Evolutionary conservation across 1,140 invertebrate species (phyloP).

Genomic region (Heterodera carotae): DNA sequence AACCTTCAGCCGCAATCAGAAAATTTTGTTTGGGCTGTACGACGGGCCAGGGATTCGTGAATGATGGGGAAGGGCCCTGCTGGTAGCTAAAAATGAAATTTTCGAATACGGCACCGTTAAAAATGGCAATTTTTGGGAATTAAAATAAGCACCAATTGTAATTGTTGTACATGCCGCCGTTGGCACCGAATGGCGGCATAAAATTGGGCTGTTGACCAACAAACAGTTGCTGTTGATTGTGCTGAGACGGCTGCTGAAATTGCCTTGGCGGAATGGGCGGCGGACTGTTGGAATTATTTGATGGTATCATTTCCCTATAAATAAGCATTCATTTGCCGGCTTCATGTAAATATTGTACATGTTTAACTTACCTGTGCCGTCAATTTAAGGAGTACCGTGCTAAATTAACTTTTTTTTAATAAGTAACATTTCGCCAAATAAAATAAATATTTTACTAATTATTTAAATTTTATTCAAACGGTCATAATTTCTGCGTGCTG

Average conservation of each 20-base stretch:
- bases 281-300: neutral
- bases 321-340: constrained; percentile 2
- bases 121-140: no score
- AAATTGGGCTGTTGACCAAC: neutral
- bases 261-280: neutral
- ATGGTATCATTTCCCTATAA: neutral
- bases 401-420: no score
- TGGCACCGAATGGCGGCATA: neutral
- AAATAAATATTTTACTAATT: no score
- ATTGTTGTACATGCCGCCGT: neutral
- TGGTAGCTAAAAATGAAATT: neutral
- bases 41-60: neutral
- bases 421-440: no score
- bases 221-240: neutral
- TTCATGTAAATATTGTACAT: neutral
- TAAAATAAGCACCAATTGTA: neutral
- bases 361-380: neutral
- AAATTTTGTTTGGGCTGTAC: neutral
- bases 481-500: no score
- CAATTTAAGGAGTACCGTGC: no score
- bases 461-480: no score
- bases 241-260: neutral
- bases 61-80: neutral
- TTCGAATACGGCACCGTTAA: neutral
- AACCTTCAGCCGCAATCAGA: neutral